Evolutionary conservation across 2,113 vertebrate species (phyloP), one percentile per base, ranked within the genome.

Genomic region (Phaetusa simplex): DNA sequence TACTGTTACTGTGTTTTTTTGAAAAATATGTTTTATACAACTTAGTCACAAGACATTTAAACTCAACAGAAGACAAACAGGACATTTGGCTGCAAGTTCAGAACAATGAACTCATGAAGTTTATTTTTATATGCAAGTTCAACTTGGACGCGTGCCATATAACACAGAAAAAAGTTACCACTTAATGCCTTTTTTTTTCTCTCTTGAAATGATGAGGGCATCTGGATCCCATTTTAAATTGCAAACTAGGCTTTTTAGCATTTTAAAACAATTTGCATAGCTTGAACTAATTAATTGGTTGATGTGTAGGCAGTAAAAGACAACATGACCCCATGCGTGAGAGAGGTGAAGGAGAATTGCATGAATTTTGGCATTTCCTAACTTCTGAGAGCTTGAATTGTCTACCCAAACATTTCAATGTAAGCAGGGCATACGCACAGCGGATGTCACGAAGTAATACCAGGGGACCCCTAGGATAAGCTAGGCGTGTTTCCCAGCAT

Each of bases 71-170:
- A 95, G 88, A 95, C 81, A 92, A 96, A 91, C 78, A 96, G 49
- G 79, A 86, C 78, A 84, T 97, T 95, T 98, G 96, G 95, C 94
- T 92, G 32, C 94, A 95, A 93, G 62, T 78, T 97, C 90, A 96
- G 90, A 97, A 97, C 92, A 96, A 97, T 97, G 97, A 98, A 97
- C 72, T 96, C 96, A 98, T 85, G 61, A 55, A 42, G 82, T 96
- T 98, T 97, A 97, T 98, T 98, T 98, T 98, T 97, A 92, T 90
- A 83, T 74, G 55, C 80, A 90, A 87, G 88, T 95, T 90, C 67
- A 18, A 67, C 65, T 95, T 98, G 97, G 96, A 94, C 8, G 14
- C 1, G 0, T 96, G 87, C 96, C 97, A 96, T 55, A 9, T 73
- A 94, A 91, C 94, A 92, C 74, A 94, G 90, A 95, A 98, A 97